Evolutionary conservation across 1,140 invertebrate species (phyloP).

Genomic region (Penaeus japonicus): DNA sequence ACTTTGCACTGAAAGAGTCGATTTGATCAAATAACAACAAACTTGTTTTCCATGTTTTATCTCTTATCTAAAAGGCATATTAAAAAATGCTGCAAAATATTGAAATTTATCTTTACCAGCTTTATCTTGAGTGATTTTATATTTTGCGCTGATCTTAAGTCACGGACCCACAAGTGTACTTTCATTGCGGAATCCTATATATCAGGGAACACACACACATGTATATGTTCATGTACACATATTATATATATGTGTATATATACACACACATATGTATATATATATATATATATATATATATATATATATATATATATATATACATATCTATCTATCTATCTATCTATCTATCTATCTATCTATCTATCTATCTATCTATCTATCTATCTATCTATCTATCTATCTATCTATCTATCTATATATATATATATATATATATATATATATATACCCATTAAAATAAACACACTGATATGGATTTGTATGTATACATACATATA

Average conservation of each 20-base stretch:
- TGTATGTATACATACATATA: not conserved
- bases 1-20: no score
- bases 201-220: not conserved
- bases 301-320: not conserved
- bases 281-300: not conserved
- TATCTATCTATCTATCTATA: not conserved
- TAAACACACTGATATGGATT: not conserved
- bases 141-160: no score
- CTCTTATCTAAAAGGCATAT: no score
- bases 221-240: not conserved
- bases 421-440: slow-evolving; percentile 6
- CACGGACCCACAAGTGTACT: no score
- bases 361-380: not conserved
- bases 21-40: no score
- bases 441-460: not conserved
- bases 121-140: no score
- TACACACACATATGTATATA: not conserved
- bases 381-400: not conserved
- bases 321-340: not conserved
- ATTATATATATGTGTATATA: slow-evolving; percentile 13
- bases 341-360: not conserved
- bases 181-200: no score
- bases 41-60: no score
- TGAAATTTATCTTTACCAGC: no score
- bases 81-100: no score